These are phyloP conservation scores for Montifringilla adamsi DNA, from an alignment of 2,113 vertebrate species.

Conservation along the genomic window DNA sequence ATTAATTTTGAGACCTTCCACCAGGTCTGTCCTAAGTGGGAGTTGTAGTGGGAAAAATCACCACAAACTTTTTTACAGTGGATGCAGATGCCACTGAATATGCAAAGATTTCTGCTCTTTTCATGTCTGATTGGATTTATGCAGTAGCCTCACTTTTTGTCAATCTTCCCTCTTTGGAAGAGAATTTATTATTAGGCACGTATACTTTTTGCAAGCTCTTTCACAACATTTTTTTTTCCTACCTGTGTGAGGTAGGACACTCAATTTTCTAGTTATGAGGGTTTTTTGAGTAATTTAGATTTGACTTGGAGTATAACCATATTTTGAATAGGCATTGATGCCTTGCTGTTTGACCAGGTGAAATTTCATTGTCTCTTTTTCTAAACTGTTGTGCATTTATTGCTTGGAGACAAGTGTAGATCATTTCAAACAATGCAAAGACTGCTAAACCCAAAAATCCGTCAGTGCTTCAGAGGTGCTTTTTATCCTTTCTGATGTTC, in stretches of 20 bases:
- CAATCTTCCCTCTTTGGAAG: background rate
- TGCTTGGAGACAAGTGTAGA: background rate
- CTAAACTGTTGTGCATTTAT: background rate
- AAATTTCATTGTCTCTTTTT: background rate
- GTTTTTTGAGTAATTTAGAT: background rate
- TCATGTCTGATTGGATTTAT: background rate
- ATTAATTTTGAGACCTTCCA: background rate
- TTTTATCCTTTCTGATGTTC: background rate
- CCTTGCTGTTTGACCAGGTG: background rate
- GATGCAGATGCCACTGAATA: background rate
- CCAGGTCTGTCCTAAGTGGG: background rate
- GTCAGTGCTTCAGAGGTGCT: fast-evolving
- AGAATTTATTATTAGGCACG: background rate
- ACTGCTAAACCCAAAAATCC: background rate
- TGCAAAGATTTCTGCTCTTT: background rate
- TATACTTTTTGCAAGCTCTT: background rate
- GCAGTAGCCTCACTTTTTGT: background rate
- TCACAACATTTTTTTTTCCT: background rate
- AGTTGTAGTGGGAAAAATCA: background rate
- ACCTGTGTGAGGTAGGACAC: background rate
- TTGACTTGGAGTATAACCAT: background rate
- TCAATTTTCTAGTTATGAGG: background rate
- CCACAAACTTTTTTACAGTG: background rate
- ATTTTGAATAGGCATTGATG: background rate
- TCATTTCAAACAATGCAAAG: background rate